phyloP scores from a whole-genome alignment of 37 sponge, comb jelly and placozoan species.

The Diacarnus erythraeanus region DNA sequence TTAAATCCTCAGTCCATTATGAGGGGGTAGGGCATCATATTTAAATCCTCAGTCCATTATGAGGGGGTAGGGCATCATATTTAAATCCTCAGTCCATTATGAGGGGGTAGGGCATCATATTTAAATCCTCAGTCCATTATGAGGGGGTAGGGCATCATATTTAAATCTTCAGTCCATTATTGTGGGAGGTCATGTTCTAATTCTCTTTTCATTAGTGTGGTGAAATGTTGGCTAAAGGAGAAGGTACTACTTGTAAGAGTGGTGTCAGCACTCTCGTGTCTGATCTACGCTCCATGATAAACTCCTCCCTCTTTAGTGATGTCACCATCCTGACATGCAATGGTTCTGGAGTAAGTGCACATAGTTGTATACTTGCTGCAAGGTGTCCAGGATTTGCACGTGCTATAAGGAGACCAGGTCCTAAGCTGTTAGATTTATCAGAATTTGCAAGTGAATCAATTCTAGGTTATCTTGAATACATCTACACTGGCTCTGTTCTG shows the following conservation, averaged over 20 bases:
- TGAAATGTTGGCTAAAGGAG: background rate
- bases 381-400: slow-evolving; percentile 60
- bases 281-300: slow-evolving; percentile 35
- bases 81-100: too few relatives aligned
- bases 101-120: too few relatives aligned
- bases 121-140: too few relatives aligned
- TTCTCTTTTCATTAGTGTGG: background rate
- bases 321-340: slow-evolving; percentile 12
- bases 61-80: too few relatives aligned
- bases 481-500: slow-evolving; percentile 41
- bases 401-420: background rate
- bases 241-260: background rate
- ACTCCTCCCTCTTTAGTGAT: slow-evolving; percentile 49
- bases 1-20: too few relatives aligned
- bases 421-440: slow-evolving; percentile 11
- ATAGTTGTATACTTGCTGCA: slow-evolving; percentile 42
- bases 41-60: too few relatives aligned
- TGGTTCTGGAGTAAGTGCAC: slow-evolving; percentile 44
- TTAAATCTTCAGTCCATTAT: too few relatives aligned
- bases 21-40: too few relatives aligned
- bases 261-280: background rate
- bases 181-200: too few relatives aligned
- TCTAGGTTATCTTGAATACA: slow-evolving; percentile 32
- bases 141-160: too few relatives aligned
- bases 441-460: slow-evolving; percentile 17